These are phyloP conservation scores for Sisyra nigra DNA, from an alignment of 2,888 invertebrate genomes.

Conservation along the genomic window DNA sequence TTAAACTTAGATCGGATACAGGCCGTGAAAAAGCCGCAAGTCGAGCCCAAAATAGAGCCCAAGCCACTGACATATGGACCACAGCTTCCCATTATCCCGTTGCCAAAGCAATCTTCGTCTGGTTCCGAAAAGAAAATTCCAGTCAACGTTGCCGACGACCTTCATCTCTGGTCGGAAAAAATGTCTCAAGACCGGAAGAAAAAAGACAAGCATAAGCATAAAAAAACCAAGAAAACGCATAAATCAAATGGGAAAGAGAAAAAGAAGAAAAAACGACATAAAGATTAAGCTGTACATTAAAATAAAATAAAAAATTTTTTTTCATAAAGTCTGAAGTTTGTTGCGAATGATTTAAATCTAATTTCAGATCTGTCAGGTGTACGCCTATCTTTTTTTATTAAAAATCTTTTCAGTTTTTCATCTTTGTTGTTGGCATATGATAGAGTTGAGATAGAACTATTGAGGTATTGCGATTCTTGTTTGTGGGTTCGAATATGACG, in stretches of 20 bases:
- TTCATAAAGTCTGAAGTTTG: not conserved
- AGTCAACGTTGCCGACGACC: conserved; percentile 3
- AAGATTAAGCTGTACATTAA: conserved; percentile 1
- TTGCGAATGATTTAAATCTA: no score
- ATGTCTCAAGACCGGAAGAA: conserved; percentile 17
- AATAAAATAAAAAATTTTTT: conserved; percentile 9
- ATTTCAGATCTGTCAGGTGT: no score
- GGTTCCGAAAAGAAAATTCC: not conserved
- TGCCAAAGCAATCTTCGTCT: not conserved
- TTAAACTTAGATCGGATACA: conserved; percentile 13
- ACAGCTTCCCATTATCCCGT: not conserved
- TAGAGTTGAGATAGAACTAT: no score
- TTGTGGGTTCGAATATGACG: no score
- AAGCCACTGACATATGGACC: conserved; percentile 8
- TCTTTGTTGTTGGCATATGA: no score
- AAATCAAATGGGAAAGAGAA: no score
- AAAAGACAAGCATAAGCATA: conserved; percentile 15
- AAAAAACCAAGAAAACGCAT: conserved; percentile 5
- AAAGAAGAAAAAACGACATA: no score
- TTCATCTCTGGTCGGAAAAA: conserved; percentile 35
- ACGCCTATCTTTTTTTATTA: no score
- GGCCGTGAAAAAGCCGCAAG: conserved; percentile 13
- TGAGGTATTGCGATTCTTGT: no score
- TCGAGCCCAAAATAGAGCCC: conserved; percentile 17
- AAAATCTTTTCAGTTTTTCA: no score